phyloP scores from a whole-genome alignment of 2,113 vertebrate species.

The Lucifuga dentata region DNA sequence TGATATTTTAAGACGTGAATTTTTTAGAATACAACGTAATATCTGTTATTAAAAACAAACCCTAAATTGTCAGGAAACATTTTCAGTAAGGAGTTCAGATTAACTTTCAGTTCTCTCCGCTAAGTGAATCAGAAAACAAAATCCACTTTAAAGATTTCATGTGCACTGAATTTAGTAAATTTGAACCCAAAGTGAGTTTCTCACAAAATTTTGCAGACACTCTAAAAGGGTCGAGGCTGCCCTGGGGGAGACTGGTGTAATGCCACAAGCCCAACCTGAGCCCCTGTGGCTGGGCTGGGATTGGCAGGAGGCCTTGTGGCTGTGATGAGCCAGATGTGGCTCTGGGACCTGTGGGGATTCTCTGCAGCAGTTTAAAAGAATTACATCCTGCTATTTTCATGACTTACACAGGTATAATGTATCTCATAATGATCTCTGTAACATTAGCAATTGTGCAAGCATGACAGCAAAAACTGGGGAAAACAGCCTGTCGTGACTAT shows the following conservation, averaged over 20 bases:
- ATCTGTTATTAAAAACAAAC: no score
- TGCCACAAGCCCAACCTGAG: conserved; percentile 73
- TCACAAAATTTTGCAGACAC: no score
- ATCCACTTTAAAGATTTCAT: no score
- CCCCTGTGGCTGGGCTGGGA: conserved; percentile 46
- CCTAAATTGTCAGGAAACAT: no score
- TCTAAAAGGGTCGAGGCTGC: no score
- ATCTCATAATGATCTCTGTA: not conserved
- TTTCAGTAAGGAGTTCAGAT: no score
- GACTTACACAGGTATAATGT: not conserved
- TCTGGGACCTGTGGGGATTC: conserved; percentile 70
- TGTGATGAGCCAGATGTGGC: conserved; percentile 79
- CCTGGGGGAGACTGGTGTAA: conserved; percentile 13
- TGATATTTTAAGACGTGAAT: no score
- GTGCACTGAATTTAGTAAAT: no score
- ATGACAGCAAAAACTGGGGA: conserved; percentile 1
- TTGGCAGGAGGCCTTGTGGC: conserved; percentile 59
- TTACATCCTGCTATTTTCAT: conserved; percentile 14
- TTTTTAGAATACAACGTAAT: no score
- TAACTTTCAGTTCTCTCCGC: no score
- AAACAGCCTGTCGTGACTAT: conserved; percentile 5
- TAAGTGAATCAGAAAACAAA: no score
- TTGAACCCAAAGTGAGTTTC: no score
- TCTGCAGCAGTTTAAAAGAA: conserved; percentile 43
- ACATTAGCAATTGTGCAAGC: conserved; percentile 2